A percentile compares a stretch with the other conserved stretches of the same genome.
phyloP scores from a whole-genome alignment of 2,888 invertebrate genomes.

The Erebia aethiops region DNA sequence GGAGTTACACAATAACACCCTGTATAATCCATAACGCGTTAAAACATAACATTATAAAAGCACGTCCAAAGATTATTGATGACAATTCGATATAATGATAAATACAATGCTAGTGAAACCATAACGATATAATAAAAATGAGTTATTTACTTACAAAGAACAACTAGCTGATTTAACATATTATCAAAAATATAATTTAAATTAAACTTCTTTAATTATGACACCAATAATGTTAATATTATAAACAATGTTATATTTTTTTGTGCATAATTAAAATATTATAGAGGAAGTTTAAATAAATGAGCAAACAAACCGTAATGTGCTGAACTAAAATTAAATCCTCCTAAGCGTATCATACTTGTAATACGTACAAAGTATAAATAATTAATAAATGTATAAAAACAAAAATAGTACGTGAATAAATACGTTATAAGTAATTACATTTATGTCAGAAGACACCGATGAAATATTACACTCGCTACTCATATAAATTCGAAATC shows the following conservation, averaged over 20 bases:
- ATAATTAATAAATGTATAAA: neutral
- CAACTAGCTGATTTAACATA: neutral
- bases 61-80: constrained; percentile 9
- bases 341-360: neutral
- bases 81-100: neutral
- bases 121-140: neutral
- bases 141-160: no score
- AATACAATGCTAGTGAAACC: constrained; percentile 6
- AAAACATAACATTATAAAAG: constrained; percentile 53
- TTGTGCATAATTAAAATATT: neutral
- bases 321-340: neutral
- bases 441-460: constrained; percentile 4
- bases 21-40: constrained; percentile 77
- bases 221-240: neutral
- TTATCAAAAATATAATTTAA: no score
- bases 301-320: constrained; percentile 3
- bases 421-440: neutral
- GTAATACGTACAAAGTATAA: no score
- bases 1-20: constrained; percentile 65
- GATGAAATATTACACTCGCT: constrained; percentile 27
- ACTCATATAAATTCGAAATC: constrained; percentile 39
- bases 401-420: neutral
- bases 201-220: neutral
- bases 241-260: neutral
- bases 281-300: constrained; percentile 1